Evolutionary conservation across 2,888 invertebrate genomes (phyloP), one percentile per base, ranked within the genome.

Genomic region (Platerodrilus igneus): DNA sequence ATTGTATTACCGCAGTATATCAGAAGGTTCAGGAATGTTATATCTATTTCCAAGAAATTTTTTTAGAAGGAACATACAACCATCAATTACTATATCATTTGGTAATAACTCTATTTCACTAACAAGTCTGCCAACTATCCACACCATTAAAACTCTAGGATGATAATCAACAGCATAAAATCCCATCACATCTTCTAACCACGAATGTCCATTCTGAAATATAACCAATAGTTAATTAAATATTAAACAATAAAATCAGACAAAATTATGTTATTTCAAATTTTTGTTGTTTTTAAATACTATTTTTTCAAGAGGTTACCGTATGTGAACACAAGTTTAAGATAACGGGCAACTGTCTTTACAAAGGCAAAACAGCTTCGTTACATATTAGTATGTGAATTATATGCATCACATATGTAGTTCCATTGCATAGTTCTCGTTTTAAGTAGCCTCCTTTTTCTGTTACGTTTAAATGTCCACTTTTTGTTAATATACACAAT

Each of bases 121-220:
- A 1, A 81, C 79, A 51, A 75, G 74, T 26, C 71, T 65, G 2
- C 85, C 84, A 29, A 75, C 73, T n/a, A 83, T 69, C 85, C 86
- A 86, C 1, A 76, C 83, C 37, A 79, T 72, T 17, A 87, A 62
- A n/a, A 81, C 68, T 18, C 71, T 70, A 0, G 79, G 76, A 55
- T 82, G 77, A 52, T 75, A 72, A 51, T 77, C 76, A 4, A 82
- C 75, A 4, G 75, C 70, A 57, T 80, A 80, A 62, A 86, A 83
- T 37, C 79, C 78, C 55, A 80, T 78, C 7, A 86, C 70, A 51
- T 77, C 76, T 54, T 73, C 73, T 29, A 81, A 63, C 86, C 86
- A 86, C 16, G 68, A 69, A 25, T 64, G 59, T n/a, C 52, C 54
- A 22, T 60, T 55, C 68, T 69, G n/a, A n/a, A n/a, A n/a, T n/a